phyloP scores from a whole-genome alignment of 2,797 vertebrate species.

The Myoxocephalus aenaeus region DNA sequence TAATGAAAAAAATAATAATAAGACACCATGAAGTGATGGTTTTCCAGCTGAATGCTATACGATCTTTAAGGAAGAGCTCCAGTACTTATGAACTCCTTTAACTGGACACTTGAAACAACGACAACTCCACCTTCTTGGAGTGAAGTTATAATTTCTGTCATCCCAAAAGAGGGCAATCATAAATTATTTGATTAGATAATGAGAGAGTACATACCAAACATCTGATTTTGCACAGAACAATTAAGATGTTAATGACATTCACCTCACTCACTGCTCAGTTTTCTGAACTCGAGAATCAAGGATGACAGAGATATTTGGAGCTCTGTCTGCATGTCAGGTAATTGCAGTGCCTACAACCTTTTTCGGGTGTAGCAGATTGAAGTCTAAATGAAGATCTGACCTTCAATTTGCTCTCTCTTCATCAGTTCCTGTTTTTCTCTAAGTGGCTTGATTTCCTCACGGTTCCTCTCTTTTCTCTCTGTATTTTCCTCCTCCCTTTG shows the following conservation, averaged over 20 bases:
- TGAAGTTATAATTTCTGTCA: no score
- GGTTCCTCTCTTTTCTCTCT: conserved; percentile 35
- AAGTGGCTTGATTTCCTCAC: conserved; percentile 64
- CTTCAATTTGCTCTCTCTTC: conserved; percentile 68
- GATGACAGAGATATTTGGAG: conserved; percentile 28
- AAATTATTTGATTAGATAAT: conserved; percentile 36
- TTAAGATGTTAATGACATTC: conserved; percentile 37
- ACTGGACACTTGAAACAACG: no score
- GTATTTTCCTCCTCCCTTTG: conserved; percentile 48
- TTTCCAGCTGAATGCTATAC: no score
- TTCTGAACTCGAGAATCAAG: conserved; percentile 26
- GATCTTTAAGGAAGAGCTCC: no score
- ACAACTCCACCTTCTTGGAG: no score
- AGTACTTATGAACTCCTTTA: no score
- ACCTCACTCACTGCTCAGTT: conserved; percentile 7
- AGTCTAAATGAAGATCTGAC: conserved; percentile 66
- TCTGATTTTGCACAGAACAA: conserved; percentile 25
- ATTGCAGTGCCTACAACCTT: conserved; percentile 49
- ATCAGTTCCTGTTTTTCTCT: conserved; percentile 56
- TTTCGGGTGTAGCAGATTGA: conserved; percentile 48
- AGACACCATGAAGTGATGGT: no score
- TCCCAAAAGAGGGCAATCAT: no score
- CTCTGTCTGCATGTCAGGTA: conserved; percentile 38
- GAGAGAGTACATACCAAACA: conserved; percentile 16
- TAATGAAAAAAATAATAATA: no score